These are phyloP conservation scores for Cryptocephalus primarius DNA, from an alignment of 2,888 invertebrate species.

Conservation along the genomic window DNA sequence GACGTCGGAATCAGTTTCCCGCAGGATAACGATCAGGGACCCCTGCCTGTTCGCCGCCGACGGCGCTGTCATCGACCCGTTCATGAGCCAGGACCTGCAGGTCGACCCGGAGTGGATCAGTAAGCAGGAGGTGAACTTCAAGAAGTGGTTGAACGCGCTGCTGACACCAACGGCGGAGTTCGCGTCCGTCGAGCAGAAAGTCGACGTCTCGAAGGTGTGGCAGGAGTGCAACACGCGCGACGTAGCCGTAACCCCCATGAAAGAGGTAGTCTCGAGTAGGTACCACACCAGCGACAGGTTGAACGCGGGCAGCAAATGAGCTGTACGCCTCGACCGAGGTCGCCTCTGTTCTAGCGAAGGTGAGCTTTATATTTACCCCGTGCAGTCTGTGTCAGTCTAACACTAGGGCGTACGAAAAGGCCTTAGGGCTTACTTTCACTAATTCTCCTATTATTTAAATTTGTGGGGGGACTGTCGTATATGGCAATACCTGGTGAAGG, in stretches of 20 bases:
- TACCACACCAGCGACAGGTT: slow-evolving; percentile 58
- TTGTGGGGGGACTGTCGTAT: too few relatives aligned
- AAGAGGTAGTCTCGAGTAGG: slow-evolving; percentile 55
- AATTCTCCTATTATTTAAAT: too few relatives aligned
- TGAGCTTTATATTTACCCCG: too few relatives aligned
- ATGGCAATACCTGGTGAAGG: too few relatives aligned
- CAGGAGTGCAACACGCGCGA: slow-evolving; percentile 58
- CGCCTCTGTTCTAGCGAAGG: slow-evolving; percentile 53
- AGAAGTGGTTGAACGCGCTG: slow-evolving; percentile 69
- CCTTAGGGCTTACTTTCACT: too few relatives aligned
- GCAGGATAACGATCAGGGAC: slow-evolving; percentile 17
- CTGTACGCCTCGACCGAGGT: slow-evolving; percentile 24
- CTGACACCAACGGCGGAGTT: slow-evolving; percentile 65
- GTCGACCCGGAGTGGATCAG: slow-evolving; percentile 57
- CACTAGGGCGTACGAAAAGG: too few relatives aligned
- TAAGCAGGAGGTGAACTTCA: slow-evolving; percentile 59
- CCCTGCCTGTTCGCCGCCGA: slow-evolving; percentile 24
- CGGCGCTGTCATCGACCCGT: slow-evolving; percentile 21
- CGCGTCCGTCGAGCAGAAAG: slow-evolving; percentile 47
- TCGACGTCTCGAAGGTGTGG: slow-evolving; percentile 66
- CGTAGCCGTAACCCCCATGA: slow-evolving; percentile 55
- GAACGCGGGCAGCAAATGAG: slow-evolving; percentile 43
- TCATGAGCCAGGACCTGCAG: slow-evolving; percentile 48
- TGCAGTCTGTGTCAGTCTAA: too few relatives aligned
- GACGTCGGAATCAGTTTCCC: slow-evolving; percentile 9